Evolutionary conservation across 2,113 vertebrate genomes (phyloP).

Genomic region (Macroglossus sobrinus): DNA sequence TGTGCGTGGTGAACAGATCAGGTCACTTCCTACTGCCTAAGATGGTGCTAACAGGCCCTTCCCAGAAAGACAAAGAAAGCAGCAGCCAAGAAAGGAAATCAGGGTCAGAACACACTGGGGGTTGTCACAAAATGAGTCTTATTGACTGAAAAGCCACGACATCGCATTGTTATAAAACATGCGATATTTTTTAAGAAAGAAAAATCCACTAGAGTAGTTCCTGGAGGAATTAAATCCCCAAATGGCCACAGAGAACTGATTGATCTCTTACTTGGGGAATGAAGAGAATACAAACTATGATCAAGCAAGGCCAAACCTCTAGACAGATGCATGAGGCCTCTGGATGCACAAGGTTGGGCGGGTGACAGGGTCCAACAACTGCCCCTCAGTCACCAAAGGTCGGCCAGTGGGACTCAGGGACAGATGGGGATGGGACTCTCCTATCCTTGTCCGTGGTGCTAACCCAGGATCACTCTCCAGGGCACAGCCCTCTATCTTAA

Average conservation of each 20-base stretch:
- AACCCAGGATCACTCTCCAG: neutral
- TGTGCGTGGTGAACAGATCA: conserved; percentile 40
- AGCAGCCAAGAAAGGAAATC: neutral
- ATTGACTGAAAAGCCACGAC: neutral
- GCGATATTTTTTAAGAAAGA: neutral
- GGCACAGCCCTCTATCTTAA: neutral
- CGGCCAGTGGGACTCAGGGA: neutral
- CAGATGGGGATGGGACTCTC: fast-evolving
- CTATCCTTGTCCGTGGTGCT: neutral
- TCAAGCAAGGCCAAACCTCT: neutral
- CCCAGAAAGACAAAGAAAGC: neutral
- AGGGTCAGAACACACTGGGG: neutral
- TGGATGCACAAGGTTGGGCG: neutral
- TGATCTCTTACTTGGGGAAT: neutral
- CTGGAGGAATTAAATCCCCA: neutral
- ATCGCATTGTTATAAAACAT: neutral
- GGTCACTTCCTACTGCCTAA: neutral
- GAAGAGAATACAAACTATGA: neutral
- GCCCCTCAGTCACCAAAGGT: neutral
- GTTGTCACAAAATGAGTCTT: neutral
- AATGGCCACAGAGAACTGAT: neutral
- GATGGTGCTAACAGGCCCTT: neutral
- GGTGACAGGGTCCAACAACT: fast-evolving
- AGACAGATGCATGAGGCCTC: neutral
- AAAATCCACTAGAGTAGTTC: neutral